Conservation (phyloP, 37 sponge, comb jelly and placozoan genomes). For the Hexactinellida sp. region DNA sequence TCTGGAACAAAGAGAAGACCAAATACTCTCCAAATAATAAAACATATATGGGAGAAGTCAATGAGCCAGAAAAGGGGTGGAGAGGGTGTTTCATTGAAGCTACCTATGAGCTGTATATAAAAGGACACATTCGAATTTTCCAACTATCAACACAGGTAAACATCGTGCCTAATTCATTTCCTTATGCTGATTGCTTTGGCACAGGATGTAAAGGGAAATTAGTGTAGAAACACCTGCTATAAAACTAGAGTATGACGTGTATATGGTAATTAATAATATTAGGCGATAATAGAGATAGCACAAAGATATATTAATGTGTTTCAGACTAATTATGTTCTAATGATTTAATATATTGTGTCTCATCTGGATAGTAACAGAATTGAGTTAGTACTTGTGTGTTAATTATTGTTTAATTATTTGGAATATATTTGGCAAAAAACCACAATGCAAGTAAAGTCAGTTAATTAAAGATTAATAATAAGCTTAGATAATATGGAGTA, state of each 20-base stretch:
- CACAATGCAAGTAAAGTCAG: no score
- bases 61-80: constrained; percentile 58
- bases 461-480: no score
- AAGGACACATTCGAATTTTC: neutral
- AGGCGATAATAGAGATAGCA: no score
- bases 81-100: constrained; percentile 68
- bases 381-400: no score
- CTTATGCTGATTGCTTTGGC: constrained; percentile 77
- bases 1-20: constrained; percentile 40
- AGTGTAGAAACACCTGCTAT: constrained; percentile 19
- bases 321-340: neutral
- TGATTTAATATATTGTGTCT: no score
- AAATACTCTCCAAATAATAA: constrained; percentile 27
- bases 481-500: no score
- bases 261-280: no score
- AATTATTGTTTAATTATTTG: no score
- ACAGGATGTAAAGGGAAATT: constrained; percentile 43
- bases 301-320: neutral
- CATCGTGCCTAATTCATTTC: constrained; percentile 65
- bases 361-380: no score
- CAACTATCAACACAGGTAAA: constrained; percentile 74
- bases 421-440: no score
- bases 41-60: constrained; percentile 33
- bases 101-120: neutral
- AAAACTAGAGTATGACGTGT: no score